Base-by-base conservation (phyloP, 2,113 vertebrate genomes). In the Plotosus lineatus region DNA sequence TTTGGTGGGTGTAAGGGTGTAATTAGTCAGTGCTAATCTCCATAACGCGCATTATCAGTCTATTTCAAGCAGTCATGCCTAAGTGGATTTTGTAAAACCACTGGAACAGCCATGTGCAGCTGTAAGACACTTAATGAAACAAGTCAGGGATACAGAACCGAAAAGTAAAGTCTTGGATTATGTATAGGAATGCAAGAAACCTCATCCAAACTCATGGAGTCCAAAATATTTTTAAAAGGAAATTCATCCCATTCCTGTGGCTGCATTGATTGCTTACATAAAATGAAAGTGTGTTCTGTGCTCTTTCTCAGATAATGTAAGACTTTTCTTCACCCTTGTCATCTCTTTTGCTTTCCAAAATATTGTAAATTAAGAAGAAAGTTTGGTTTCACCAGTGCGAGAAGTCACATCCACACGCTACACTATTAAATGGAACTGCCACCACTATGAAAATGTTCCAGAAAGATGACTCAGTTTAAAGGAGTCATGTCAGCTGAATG, bases 11-110 rank as follows among this genome's bases (percentile, higher is more conserved):
- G 48, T 44, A 66, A 48, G 58, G 58, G 38, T 23, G 19, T 68
- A 46, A 76, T 58, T 76, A 56, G 12, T 56, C 66, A 51, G 28
- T 51, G 51, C 56, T 85, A 80, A 85, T 85, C 81, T 51, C 58
- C 21, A 61, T 51, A 44, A 56, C 53, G 73, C 48, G 60, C 65
- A 84, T 84, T 84, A 82, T 31, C 23, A 9, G 15, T 63, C 80
- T 86, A 84, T 86, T 80, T 86, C 79, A 86, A 69, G 83, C 55
- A 74, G 44, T 38, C 1, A 26, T 38, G 31, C 36, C 82, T 68
- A 78, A 58, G 28, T 53, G 44, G 68, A 56, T 69, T 33, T 7
- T 77, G 31, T 65, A 53, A 50, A 71, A 51, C 60, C 75, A 68
- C 23, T 11, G 26, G n/a, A 51, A 68, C 15, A 48, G 26, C 6